These are phyloP conservation scores for Sinonovacula constricta DNA, from an alignment of 1,140 invertebrate species.

Conservation along the genomic window DNA sequence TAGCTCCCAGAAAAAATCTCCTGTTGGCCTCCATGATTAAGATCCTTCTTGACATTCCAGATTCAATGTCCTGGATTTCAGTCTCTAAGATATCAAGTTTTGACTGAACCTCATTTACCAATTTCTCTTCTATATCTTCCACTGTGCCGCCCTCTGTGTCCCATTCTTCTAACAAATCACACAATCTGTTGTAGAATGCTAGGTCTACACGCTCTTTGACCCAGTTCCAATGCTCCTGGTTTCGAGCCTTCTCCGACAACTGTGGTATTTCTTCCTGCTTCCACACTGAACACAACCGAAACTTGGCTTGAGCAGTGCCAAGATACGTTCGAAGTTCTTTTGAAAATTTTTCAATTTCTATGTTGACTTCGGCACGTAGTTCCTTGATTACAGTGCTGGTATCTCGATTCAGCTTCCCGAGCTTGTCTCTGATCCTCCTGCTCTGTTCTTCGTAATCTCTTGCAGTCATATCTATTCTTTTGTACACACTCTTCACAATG, in stretches of 20 bases:
- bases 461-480: too few species aligned
- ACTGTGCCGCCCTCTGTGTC: slow-evolving; percentile 17
- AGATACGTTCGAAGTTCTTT: slow-evolving; percentile 18
- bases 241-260: background rate
- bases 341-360: slow-evolving; percentile 6
- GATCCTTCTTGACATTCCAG: background rate
- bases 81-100: slow-evolving; percentile 28
- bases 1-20: background rate
- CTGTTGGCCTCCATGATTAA: background rate
- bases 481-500: too few species aligned
- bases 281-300: slow-evolving; percentile 15
- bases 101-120: slow-evolving; percentile 17
- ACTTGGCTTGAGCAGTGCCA: background rate
- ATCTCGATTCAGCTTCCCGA: slow-evolving; percentile 51
- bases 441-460: slow-evolving; percentile 53
- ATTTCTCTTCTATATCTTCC: slow-evolving; percentile 4
- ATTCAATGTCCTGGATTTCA: slow-evolving; percentile 28
- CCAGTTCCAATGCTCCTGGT: slow-evolving; percentile 19
- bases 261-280: slow-evolving; percentile 15
- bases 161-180: slow-evolving; percentile 37
- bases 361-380: slow-evolving; percentile 33
- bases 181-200: slow-evolving; percentile 26
- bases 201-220: slow-evolving; percentile 30
- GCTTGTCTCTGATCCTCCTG: slow-evolving; percentile 25
- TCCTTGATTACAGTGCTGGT: slow-evolving; percentile 44